Evolutionary conservation across 2,888 invertebrate species (phyloP).

Genomic region (Epirrhoe tristata): DNA sequence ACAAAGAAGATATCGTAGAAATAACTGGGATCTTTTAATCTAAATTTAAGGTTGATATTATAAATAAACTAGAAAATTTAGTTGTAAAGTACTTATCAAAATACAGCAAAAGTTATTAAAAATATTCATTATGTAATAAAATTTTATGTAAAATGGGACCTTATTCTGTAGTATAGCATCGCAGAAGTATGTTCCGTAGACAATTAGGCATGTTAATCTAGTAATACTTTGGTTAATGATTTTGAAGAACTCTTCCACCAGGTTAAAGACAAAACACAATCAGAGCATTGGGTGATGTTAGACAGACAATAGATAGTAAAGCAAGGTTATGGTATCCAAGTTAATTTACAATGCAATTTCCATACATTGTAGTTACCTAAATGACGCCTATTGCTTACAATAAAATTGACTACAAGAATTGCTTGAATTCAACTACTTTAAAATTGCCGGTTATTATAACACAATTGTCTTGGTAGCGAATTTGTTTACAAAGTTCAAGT

Average conservation of each 20-base stretch:
- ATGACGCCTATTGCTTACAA: conserved; percentile 6
- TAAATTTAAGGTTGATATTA: too few species aligned
- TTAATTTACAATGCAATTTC: neutral
- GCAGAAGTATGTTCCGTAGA: conserved; percentile 20
- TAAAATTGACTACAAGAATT: conserved; percentile 1
- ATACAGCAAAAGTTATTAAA: too few species aligned
- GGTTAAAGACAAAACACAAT: conserved; percentile 25
- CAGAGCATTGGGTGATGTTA: conserved; percentile 21
- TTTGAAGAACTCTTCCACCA: conserved; percentile 25
- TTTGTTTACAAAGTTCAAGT: conserved; percentile 43
- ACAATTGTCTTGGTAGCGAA: conserved; percentile 1
- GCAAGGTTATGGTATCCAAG: neutral
- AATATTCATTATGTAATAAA: too few species aligned
- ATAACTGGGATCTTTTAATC: neutral
- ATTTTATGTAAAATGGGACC: neutral
- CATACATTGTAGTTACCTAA: neutral
- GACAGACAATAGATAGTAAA: conserved; percentile 13
- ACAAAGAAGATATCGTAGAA: neutral
- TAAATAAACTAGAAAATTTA: too few species aligned
- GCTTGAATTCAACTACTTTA: conserved; percentile 7
- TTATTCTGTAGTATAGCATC: conserved; percentile 6
- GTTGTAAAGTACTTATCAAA: too few species aligned
- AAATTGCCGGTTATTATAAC: neutral
- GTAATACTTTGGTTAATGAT: conserved; percentile 15
- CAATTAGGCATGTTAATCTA: conserved; percentile 4